A percentile compares a stretch with the other conserved stretches of the same genome.
Conservation (phyloP, 2,888 invertebrate species). For the Nectonema munidae region DNA sequence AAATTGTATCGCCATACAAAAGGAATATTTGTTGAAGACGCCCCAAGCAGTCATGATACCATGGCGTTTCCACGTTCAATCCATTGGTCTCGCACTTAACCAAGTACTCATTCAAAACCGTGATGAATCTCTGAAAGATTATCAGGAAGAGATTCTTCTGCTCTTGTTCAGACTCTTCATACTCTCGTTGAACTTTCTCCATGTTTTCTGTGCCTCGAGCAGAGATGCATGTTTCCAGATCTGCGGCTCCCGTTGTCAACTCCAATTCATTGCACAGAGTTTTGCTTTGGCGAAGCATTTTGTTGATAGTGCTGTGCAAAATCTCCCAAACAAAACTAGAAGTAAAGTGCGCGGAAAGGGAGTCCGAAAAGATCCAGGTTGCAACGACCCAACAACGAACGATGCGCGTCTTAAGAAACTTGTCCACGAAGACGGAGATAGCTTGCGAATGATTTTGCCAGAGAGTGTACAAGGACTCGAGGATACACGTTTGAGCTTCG, state of each 20-base stretch:
- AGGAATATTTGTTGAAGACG: conserved; percentile 72
- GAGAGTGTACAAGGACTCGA: conserved; percentile 63
- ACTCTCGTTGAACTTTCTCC: conserved; percentile 68
- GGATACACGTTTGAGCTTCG: conserved; percentile 67
- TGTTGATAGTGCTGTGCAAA: too few relatives aligned
- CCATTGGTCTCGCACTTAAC: conserved; percentile 68
- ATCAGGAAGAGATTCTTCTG: conserved; percentile 82
- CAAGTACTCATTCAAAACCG: conserved; percentile 78
- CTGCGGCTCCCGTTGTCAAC: not conserved
- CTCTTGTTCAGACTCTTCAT: conserved; percentile 71
- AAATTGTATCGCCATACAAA: conserved; percentile 22
- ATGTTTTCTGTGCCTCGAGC: conserved; percentile 44
- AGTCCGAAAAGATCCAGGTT: conserved; percentile 81
- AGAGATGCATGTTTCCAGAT: not conserved
- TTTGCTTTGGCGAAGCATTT: too few relatives aligned
- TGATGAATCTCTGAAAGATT: conserved; percentile 85
- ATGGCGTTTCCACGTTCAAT: conserved; percentile 57
- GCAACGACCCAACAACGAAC: conserved; percentile 85
- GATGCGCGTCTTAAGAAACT: conserved; percentile 78
- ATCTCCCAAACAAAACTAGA: conserved; percentile 21
- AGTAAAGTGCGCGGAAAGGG: conserved; percentile 60
- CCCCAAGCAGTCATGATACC: conserved; percentile 81
- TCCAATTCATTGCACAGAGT: too few relatives aligned
- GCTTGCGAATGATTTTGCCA: conserved; percentile 63
- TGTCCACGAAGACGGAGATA: conserved; percentile 76